Conservation (phyloP, 2,113 vertebrate species). For the Arvicanthis niloticus region DNA sequence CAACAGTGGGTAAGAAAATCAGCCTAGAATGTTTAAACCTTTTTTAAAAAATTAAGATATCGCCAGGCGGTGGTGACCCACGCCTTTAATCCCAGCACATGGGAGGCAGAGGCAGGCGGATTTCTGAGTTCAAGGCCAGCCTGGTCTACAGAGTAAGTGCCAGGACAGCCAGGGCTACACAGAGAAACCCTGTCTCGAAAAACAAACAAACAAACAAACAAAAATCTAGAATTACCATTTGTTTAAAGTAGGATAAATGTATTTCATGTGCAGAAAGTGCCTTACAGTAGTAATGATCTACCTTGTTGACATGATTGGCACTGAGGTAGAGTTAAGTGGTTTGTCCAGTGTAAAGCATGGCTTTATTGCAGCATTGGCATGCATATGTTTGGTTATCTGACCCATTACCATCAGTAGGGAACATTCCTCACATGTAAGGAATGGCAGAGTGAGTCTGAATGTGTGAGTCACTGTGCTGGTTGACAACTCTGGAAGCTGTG, state of each 20-base stretch:
- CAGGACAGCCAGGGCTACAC: too few relatives aligned
- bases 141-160: too few relatives aligned
- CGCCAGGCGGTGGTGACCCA: too few relatives aligned
- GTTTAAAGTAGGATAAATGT: background rate
- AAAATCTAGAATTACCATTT: background rate
- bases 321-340: background rate
- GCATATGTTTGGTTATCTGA: constrained; percentile 38
- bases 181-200: too few relatives aligned
- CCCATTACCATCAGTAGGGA: background rate
- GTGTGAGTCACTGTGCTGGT: background rate
- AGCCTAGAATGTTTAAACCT: background rate
- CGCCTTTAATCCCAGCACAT: too few relatives aligned
- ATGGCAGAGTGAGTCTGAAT: background rate
- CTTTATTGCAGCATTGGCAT: background rate
- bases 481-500: background rate
- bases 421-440: background rate
- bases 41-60: background rate
- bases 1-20: background rate
- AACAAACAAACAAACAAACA: too few relatives aligned
- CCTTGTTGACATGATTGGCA: background rate
- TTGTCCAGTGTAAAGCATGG: background rate
- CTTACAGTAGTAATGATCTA: background rate
- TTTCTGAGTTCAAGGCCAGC: too few relatives aligned
- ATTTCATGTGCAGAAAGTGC: background rate
- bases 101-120: too few relatives aligned